Percentiles rank a stretch among this genome's conserved stretches.
These are phyloP conservation scores for Ennomos quercinarius DNA, from an alignment of 2,888 invertebrate genomes.

Conservation along the genomic window DNA sequence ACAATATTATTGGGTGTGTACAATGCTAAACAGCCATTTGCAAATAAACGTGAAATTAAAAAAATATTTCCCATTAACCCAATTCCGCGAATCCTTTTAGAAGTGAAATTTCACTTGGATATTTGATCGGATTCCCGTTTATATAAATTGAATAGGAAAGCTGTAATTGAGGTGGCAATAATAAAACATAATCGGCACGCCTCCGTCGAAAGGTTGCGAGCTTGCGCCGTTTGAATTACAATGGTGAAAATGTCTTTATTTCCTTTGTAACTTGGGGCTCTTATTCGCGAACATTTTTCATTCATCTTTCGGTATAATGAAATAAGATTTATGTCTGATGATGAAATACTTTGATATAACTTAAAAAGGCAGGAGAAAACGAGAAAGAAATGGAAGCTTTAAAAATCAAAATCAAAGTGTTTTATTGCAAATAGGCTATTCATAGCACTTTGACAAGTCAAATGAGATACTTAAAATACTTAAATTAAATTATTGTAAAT, in stretches of 20 bases:
- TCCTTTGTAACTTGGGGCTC: slow-evolving; percentile 16
- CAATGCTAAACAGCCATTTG: too few relatives aligned
- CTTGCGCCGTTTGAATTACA: slow-evolving; percentile 26
- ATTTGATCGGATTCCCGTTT: slow-evolving; percentile 20
- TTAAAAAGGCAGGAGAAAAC: slow-evolving; percentile 15
- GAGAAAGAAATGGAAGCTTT: not conserved
- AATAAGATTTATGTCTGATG: slow-evolving; percentile 26
- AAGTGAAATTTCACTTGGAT: slow-evolving; percentile 3
- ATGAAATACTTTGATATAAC: slow-evolving; percentile 26
- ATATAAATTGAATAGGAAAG: slow-evolving; percentile 34
- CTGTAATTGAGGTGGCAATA: slow-evolving; percentile 36
- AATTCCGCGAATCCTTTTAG: slow-evolving; percentile 2
- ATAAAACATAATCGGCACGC: slow-evolving; percentile 36
- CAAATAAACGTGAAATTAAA: too few relatives aligned
- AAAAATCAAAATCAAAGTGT: too few relatives aligned
- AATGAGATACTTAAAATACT: too few relatives aligned
- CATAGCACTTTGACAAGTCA: too few relatives aligned
- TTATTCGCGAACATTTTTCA: slow-evolving; percentile 23
- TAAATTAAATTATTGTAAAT: too few relatives aligned
- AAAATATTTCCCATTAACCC: not conserved
- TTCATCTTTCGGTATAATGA: slow-evolving; percentile 23
- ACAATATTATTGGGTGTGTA: too few relatives aligned
- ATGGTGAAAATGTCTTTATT: slow-evolving; percentile 33
- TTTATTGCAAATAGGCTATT: too few relatives aligned
- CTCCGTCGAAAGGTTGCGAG: slow-evolving; percentile 9